Evolutionary conservation across 2,113 vertebrate genomes (phyloP).

Genomic region (Poecilia latipinna): DNA sequence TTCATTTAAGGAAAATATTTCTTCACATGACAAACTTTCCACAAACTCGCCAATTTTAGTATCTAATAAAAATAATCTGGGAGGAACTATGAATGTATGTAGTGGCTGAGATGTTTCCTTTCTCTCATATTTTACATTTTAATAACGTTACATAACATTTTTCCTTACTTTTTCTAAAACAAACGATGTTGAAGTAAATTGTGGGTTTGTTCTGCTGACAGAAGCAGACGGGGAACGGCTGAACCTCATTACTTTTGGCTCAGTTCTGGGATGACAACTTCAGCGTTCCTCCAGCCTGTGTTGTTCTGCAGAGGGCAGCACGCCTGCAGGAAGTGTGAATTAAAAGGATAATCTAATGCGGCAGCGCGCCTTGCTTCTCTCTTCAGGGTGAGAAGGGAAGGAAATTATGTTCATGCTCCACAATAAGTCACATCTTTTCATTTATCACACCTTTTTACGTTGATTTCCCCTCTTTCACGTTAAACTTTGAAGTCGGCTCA

Average conservation of each 20-base stretch:
- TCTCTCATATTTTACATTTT: neutral
- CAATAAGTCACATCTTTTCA: no score
- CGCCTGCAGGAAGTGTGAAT: neutral
- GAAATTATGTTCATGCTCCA: no score
- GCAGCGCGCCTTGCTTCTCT: neutral
- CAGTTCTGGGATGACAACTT: neutral
- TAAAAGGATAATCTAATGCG: neutral
- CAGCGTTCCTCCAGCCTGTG: neutral
- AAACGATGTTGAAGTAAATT: neutral
- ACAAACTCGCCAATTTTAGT: no score
- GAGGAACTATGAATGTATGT: no score
- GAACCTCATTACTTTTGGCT: neutral
- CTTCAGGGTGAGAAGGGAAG: no score
- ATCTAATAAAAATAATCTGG: no score
- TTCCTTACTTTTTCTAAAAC: neutral
- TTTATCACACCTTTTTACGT: no score
- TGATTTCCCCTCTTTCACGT: no score
- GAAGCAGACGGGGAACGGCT: neutral
- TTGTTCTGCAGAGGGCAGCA: neutral
- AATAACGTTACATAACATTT: no score
- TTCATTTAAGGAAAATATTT: no score
- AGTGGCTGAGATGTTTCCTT: neutral
- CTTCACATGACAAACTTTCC: no score
- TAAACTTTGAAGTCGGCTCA: no score
- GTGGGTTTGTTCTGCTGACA: neutral